These are phyloP conservation scores for Limonius californicus DNA, from an alignment of 1,140 invertebrate species.

Conservation along the genomic window DNA sequence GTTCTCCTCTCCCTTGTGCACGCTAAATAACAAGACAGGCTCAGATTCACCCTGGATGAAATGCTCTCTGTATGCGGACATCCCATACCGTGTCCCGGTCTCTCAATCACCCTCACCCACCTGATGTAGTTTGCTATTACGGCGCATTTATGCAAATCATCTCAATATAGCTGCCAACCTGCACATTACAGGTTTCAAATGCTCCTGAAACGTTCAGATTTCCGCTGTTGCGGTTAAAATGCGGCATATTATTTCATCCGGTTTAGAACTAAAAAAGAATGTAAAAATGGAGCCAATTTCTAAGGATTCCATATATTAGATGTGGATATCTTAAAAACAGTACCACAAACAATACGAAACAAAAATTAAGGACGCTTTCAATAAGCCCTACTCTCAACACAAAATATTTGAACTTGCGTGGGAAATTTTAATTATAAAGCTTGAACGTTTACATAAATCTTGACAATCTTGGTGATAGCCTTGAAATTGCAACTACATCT, in stretches of 20 bases:
- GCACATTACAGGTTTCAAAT: neutral
- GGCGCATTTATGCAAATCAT: conserved; percentile 39
- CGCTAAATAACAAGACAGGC: neutral
- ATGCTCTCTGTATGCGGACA: conserved; percentile 32
- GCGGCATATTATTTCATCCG: neutral
- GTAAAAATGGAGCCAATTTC: no score
- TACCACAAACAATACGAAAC: no score
- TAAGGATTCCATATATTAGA: no score
- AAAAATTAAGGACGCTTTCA: no score
- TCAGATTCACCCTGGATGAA: neutral
- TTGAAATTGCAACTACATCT: no score
- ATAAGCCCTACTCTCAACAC: no score
- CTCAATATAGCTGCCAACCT: conserved; percentile 29
- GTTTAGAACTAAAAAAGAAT: no score
- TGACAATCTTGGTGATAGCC: no score
- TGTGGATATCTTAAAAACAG: no score
- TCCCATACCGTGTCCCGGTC: conserved; percentile 41
- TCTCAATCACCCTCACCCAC: conserved; percentile 39
- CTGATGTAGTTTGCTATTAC: conserved; percentile 38
- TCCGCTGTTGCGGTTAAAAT: neutral
- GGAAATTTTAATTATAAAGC: no score
- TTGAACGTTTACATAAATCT: no score
- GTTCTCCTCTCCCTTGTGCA: neutral
- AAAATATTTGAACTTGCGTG: no score
- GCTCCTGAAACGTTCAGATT: neutral